phyloP scores from a whole-genome alignment of 2,888 invertebrate genomes.

The Drosophila acutilabella region DNA sequence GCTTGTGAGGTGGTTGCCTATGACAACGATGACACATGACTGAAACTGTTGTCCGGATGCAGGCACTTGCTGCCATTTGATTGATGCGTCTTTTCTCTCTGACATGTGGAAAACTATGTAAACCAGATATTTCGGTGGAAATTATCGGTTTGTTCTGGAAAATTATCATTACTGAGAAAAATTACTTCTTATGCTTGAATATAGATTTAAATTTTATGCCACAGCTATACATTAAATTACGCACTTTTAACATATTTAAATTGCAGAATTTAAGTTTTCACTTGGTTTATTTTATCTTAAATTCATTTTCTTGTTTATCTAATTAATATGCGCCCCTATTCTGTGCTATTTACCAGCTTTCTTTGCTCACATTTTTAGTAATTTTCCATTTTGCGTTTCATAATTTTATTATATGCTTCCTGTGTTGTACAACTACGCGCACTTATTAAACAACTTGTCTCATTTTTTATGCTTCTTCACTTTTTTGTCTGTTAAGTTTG shows the following conservation, averaged over 20 bases:
- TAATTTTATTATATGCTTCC: slow-evolving; percentile 21
- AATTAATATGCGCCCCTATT: neutral
- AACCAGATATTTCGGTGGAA: slow-evolving; percentile 57
- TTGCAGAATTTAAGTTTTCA: neutral
- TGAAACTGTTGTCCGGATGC: slow-evolving; percentile 54
- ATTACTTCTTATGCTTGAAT: too few relatives aligned
- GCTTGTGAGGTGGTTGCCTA: neutral
- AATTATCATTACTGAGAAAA: neutral
- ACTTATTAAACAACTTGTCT: slow-evolving; percentile 12
- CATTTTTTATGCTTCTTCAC: slow-evolving; percentile 1
- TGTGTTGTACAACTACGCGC: slow-evolving; percentile 2
- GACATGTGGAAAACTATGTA: slow-evolving; percentile 44
- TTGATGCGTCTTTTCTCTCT: slow-evolving; percentile 54
- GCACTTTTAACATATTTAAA: too few relatives aligned
- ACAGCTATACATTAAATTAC: too few relatives aligned
- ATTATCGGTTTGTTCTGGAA: slow-evolving; percentile 3
- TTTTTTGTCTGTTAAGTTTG: slow-evolving; percentile 14
- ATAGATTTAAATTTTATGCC: too few relatives aligned
- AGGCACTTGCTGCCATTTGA: slow-evolving; percentile 61
- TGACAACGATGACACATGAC: slow-evolving; percentile 55
- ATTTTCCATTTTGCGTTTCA: slow-evolving; percentile 25
- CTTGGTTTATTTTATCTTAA: neutral
- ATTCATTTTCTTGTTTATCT: slow-evolving; percentile 1
- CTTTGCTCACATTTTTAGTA: neutral
- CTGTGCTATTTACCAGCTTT: neutral